Conservation (phyloP, 2,113 vertebrate genomes). For the Oryzias melastigma region DNA sequence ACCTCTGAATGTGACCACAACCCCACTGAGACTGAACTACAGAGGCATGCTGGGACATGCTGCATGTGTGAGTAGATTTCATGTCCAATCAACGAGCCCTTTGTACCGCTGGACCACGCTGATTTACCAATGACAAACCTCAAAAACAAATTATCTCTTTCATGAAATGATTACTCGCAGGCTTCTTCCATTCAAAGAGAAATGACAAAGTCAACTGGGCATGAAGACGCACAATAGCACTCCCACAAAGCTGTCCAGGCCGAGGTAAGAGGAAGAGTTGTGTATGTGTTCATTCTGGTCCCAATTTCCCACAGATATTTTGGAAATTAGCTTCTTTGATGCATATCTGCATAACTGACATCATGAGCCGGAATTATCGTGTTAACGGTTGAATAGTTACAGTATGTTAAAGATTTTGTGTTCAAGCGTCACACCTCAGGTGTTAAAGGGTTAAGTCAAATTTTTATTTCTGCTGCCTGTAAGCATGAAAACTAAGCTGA, state of each 20-base stretch:
- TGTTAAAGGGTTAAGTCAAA: too few species aligned
- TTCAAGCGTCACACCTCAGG: too few species aligned
- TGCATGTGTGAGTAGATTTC: conserved; percentile 17
- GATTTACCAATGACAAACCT: conserved; percentile 5
- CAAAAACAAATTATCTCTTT: conserved; percentile 31
- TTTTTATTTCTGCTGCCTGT: neutral
- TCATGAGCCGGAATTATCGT: too few species aligned
- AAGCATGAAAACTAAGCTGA: conserved; percentile 1
- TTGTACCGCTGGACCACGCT: conserved; percentile 1
- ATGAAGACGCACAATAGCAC: conserved; percentile 29
- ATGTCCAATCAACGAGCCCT: conserved; percentile 7
- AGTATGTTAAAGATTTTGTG: too few species aligned
- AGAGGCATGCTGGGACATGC: conserved; percentile 21
- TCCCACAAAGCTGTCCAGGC: conserved; percentile 31
- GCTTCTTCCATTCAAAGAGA: conserved; percentile 4
- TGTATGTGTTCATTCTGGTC: conserved; percentile 32
- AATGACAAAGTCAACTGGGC: conserved; percentile 31
- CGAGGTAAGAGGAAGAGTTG: neutral
- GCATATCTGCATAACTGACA: conserved; percentile 1
- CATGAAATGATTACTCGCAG: conserved; percentile 33
- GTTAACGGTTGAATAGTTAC: too few species aligned
- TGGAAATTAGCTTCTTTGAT: conserved; percentile 55
- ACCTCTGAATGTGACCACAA: neutral
- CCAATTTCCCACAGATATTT: conserved; percentile 44
- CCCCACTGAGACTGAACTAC: neutral